Percentiles rank a stretch among this genome's conserved stretches.
These are phyloP conservation scores for Polypedilum pembai DNA, from an alignment of 1,140 invertebrate species.

Conservation along the genomic window DNA sequence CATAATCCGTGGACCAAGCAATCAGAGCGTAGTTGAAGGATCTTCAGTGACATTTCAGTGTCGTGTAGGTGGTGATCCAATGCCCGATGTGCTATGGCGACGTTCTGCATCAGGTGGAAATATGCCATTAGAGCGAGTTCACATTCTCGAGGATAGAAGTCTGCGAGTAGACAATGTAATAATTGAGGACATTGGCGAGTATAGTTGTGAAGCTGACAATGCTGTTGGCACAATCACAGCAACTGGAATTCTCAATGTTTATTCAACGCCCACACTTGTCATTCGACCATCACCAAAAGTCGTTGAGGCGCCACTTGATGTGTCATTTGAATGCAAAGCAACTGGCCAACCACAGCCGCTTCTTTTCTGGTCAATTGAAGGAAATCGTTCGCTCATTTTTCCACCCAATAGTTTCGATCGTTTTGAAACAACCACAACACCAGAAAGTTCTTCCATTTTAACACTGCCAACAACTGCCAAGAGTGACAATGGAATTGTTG, in stretches of 20 bases:
- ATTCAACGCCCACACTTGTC: constrained; percentile 58
- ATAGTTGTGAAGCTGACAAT: constrained; percentile 86
- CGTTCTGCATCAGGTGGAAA: constrained; percentile 32
- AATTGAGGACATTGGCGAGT: constrained; percentile 78
- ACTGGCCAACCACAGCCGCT: constrained; percentile 60
- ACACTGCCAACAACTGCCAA: constrained; percentile 53
- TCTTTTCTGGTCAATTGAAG: constrained; percentile 70
- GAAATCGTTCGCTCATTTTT: constrained; percentile 60
- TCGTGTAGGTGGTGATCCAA: constrained; percentile 55
- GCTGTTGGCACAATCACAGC: constrained; percentile 73
- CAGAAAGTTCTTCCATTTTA: constrained; percentile 54
- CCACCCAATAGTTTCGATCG: constrained; percentile 55
- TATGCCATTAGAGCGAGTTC: constrained; percentile 61
- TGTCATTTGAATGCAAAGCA: constrained; percentile 59
- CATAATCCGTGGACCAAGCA: constrained; percentile 61
- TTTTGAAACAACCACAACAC: constrained; percentile 51
- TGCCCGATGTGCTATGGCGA: constrained; percentile 50
- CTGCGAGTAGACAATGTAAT: constrained; percentile 67
- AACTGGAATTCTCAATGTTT: constrained; percentile 71
- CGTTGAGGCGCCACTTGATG: constrained; percentile 57
- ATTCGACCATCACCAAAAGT: constrained; percentile 56
- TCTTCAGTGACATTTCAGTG: constrained; percentile 67
- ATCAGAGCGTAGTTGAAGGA: constrained; percentile 55
- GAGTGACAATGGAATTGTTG: constrained; percentile 57
- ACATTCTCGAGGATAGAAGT: constrained; percentile 70